Evolutionary conservation across 2,888 invertebrate species (phyloP), one percentile per base, ranked within the genome.

Genomic region (Crematogaster levior): DNA sequence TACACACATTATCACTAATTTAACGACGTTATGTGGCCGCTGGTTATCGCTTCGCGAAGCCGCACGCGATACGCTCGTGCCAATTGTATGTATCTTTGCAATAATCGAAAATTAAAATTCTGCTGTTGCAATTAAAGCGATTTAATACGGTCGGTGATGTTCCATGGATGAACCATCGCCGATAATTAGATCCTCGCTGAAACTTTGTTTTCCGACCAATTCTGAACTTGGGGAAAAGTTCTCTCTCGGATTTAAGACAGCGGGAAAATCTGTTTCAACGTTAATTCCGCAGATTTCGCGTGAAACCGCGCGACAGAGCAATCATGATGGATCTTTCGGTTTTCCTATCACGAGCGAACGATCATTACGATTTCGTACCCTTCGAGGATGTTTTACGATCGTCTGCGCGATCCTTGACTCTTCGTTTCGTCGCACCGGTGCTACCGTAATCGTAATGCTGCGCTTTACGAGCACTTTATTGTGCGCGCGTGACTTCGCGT

Each of bases 381-480:
- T 65, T 30, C 46, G 18, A 15, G 4, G 21, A 9, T 18, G 34
- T 34, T 74, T 68, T 68, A 43, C 53, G 21, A 43, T 30, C 46
- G 68, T 56, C 27, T 40, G 30, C 43, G 43, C 18, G 21, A 30
- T 21, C 73, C n/a, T 21, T 18, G 43, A n/a, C 30, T 10, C 51
- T 12, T 5, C 24, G 24, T 46, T 21, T n/a, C 53, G 37, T 15
- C 48, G 21, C 12, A 18, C 15, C 58, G 60, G 10, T 77, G 53
- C 77, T 53, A 63, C 27, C 68, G 68, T 77, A 74, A 74, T 60
- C 73, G 73, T 60, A 56, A 68, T 21, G 66, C 40, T 4, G 53
- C 53, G 40, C 30, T 86, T 84, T 81, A 82, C 66, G 85, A 60
- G 46, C 72, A 56, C 72, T 86, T 86, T 86, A 86, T 84, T 70